Evolutionary conservation across 2,797 vertebrate genomes (phyloP).

Genomic region (Sebastes wilsoni): DNA sequence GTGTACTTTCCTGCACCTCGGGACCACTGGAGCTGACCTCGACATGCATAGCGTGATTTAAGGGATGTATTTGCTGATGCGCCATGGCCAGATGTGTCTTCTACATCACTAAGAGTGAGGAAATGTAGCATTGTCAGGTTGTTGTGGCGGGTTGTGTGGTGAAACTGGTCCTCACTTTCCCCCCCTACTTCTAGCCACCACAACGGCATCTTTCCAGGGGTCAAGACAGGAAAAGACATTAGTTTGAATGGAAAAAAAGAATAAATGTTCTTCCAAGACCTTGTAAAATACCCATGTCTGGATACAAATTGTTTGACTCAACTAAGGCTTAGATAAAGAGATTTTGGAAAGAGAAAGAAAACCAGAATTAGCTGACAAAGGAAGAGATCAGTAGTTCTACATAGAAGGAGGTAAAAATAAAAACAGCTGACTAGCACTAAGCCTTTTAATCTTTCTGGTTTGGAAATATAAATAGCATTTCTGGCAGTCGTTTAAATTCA

Average conservation of each 20-base stretch:
- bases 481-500: slow-evolving; percentile 60
- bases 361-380: slow-evolving; percentile 55
- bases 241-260: background rate
- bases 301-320: slow-evolving; percentile 50
- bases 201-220: slow-evolving; percentile 49
- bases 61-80: slow-evolving; percentile 66
- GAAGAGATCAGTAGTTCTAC: slow-evolving; percentile 34
- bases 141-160: slow-evolving; percentile 67
- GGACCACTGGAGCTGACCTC: slow-evolving; percentile 71
- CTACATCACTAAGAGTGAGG: slow-evolving; percentile 54
- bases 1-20: slow-evolving; percentile 69
- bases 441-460: slow-evolving; percentile 58
- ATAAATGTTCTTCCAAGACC: slow-evolving; percentile 20
- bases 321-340: slow-evolving; percentile 34
- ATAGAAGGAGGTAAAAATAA: slow-evolving; percentile 50
- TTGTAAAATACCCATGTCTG: slow-evolving; percentile 40
- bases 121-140: slow-evolving; percentile 72
- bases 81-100: slow-evolving; percentile 58
- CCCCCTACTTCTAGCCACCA: slow-evolving; percentile 16
- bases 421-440: slow-evolving; percentile 59
- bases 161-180: slow-evolving; percentile 33
- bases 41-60: slow-evolving; percentile 60
- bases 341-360: slow-evolving; percentile 41
- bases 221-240: slow-evolving; percentile 45
- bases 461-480: slow-evolving; percentile 57